Conservation (phyloP, 2,888 invertebrate species). For the Apantesis nais region DNA sequence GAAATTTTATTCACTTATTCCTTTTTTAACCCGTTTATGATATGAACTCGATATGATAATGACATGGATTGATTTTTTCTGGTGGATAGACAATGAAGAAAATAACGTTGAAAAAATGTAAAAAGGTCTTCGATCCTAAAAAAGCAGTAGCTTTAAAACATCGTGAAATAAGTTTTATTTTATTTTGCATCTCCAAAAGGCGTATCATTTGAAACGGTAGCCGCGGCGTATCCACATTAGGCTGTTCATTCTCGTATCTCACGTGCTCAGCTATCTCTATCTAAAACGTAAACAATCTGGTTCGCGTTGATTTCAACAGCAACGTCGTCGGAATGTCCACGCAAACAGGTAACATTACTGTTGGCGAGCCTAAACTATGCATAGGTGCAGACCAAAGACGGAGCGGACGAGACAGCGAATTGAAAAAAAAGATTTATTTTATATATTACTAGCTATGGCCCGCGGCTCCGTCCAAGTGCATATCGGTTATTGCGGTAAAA, state of each 20-base stretch:
- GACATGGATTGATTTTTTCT: too few species aligned
- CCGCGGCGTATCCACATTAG: slow-evolving; percentile 55
- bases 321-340: slow-evolving; percentile 60
- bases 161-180: too few species aligned
- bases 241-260: slow-evolving; percentile 53
- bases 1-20: too few species aligned
- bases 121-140: not conserved
- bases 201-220: slow-evolving; percentile 17
- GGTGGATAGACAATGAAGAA: too few species aligned
- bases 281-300: slow-evolving; percentile 82
- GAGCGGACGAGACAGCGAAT: slow-evolving; percentile 24
- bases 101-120: too few species aligned
- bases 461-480: too few species aligned
- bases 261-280: slow-evolving; percentile 78
- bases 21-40: not conserved
- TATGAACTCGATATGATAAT: not conserved
- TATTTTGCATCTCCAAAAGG: too few species aligned
- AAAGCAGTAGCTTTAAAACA: not conserved
- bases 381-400: slow-evolving; percentile 21
- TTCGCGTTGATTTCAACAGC: slow-evolving; percentile 76
- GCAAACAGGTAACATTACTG: slow-evolving; percentile 59
- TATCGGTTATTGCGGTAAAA: too few species aligned
- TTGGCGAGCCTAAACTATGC: slow-evolving; percentile 59
- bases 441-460: too few species aligned
- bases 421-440: too few species aligned